These are phyloP conservation scores for Drosophila mayaguana DNA, from an alignment of 2,888 invertebrate species.

Conservation along the genomic window DNA sequence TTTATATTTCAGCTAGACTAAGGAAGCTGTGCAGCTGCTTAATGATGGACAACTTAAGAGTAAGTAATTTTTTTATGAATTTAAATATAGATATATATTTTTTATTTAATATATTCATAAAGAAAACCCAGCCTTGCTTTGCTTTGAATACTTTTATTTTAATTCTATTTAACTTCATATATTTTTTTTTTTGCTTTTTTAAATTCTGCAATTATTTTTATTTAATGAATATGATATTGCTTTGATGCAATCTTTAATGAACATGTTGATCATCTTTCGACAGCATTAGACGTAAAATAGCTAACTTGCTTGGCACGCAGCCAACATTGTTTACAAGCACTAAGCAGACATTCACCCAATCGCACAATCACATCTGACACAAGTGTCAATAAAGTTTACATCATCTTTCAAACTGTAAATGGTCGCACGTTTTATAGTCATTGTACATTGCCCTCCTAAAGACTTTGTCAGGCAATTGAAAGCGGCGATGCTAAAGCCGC, in stretches of 20 bases:
- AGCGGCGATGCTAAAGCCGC: constrained; percentile 20
- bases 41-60: not conserved
- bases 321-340: not conserved
- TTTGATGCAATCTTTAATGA: not conserved
- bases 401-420: constrained; percentile 24
- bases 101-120: not conserved
- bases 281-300: not conserved
- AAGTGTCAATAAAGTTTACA: constrained; percentile 29
- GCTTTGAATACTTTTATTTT: not conserved
- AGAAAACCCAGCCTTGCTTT: not conserved
- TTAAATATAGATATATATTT: not conserved
- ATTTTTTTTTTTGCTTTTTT: too few species aligned
- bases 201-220: too few species aligned
- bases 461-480: constrained; percentile 24
- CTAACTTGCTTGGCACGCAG: not conserved
- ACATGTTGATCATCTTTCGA: not conserved
- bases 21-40: constrained; percentile 11
- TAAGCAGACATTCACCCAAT: constrained; percentile 4
- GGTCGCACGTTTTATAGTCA: constrained; percentile 9
- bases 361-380: constrained; percentile 8
- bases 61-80: not conserved
- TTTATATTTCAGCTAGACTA: constrained; percentile 12
- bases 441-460: constrained; percentile 50
- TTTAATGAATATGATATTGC: too few species aligned
- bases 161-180: too few species aligned